A percentile compares a stretch with the other conserved stretches of the same genome.
These are phyloP conservation scores for Dendroctonus valens DNA, from an alignment of 1,140 invertebrate species.

Conservation along the genomic window DNA sequence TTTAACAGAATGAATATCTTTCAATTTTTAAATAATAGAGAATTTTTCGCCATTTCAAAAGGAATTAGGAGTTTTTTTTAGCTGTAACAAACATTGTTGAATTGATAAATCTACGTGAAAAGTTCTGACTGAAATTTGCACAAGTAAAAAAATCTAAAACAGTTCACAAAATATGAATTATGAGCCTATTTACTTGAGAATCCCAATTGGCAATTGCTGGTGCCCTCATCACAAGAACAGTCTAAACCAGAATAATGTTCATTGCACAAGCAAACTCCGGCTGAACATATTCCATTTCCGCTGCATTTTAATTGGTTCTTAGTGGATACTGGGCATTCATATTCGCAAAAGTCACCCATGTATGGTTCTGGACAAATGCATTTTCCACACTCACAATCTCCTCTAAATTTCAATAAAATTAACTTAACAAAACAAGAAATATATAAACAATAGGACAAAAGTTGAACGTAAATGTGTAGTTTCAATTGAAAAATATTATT, in stretches of 20 bases:
- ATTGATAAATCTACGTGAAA: no score
- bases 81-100: no score
- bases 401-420: constrained; percentile 32
- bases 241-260: constrained; percentile 32
- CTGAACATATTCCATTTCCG: constrained; percentile 40
- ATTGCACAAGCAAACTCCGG: constrained; percentile 39
- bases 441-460: no score
- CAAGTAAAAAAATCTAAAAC: not conserved
- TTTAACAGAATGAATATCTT: no score
- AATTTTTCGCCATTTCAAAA: no score
- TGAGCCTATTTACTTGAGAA: not conserved
- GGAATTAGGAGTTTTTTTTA: no score
- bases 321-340: constrained; percentile 29
- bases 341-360: constrained; percentile 41
- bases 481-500: no score
- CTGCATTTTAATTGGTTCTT: constrained; percentile 37
- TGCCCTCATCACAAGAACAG: constrained; percentile 38
- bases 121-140: not conserved
- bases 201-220: constrained; percentile 31
- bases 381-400: constrained; percentile 39
- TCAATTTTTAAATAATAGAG: no score
- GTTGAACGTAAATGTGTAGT: no score
- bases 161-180: not conserved
- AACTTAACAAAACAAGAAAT: no score
- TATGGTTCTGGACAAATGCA: constrained; percentile 35